Evolutionary conservation across 92 coral and sea anemone species (phyloP).

Genomic region (Nematostella vectensis): DNA sequence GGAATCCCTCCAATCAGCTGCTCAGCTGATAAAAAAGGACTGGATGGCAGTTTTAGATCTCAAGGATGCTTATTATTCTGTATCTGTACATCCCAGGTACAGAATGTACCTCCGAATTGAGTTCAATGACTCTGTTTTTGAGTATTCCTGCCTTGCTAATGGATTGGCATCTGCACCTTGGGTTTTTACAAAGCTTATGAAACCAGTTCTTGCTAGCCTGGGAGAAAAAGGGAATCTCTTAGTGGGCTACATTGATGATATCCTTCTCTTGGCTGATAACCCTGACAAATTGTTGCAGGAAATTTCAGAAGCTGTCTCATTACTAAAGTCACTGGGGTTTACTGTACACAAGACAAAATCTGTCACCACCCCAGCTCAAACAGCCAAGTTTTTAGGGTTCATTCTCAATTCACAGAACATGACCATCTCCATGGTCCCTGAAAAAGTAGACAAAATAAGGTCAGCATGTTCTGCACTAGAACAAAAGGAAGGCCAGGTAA

Average conservation of each 20-base stretch:
- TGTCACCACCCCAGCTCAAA: conserved; percentile 29
- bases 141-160: conserved; percentile 44
- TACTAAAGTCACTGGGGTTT: conserved; percentile 30
- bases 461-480: conserved; percentile 1
- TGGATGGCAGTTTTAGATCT: conserved; percentile 43
- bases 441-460: conserved; percentile 13
- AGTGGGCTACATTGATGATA: conserved; percentile 23
- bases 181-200: conserved; percentile 11
- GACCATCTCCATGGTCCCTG: conserved; percentile 15
- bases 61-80: conserved; percentile 43
- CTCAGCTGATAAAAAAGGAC: conserved; percentile 7
- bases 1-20: conserved; percentile 36
- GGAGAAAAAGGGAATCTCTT: conserved; percentile 20
- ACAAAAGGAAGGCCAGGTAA: too few relatives aligned
- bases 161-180: conserved; percentile 15
- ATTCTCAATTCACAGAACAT: conserved; percentile 9
- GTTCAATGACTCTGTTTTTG: conserved; percentile 21
- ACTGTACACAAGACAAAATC: conserved; percentile 36
- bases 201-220: conserved; percentile 21
- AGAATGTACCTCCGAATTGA: conserved; percentile 32
- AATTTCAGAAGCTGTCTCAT: conserved; percentile 11
- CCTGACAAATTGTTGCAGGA: conserved; percentile 13
- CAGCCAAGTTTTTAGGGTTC: conserved; percentile 24
- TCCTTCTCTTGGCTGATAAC: conserved; percentile 16
- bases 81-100: conserved; percentile 30